Evolutionary conservation across 2,888 invertebrate species (phyloP).

Genomic region (Sesia apiformis): DNA sequence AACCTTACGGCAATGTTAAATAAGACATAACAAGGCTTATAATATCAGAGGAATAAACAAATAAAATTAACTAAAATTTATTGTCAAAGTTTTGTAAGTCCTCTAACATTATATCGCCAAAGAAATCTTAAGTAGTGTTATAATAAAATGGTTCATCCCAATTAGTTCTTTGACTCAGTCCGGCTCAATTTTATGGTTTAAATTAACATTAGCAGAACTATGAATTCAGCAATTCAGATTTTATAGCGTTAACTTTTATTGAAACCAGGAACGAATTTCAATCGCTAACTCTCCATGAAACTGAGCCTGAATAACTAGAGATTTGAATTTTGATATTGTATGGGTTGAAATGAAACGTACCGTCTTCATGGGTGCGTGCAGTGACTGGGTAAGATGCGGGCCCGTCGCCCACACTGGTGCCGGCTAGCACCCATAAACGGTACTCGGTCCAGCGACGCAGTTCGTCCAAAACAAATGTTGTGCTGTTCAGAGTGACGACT

Average conservation of each 20-base stretch:
- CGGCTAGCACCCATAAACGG: constrained; percentile 96
- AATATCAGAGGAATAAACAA: neutral
- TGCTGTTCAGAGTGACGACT: constrained; percentile 85
- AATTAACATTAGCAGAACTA: neutral
- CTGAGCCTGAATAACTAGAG: constrained; percentile 18
- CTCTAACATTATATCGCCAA: constrained; percentile 46
- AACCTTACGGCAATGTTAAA: neutral
- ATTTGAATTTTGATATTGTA: neutral
- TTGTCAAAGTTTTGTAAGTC: constrained; percentile 10
- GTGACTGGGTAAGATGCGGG: constrained; percentile 93
- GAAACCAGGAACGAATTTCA: too few relatives aligned
- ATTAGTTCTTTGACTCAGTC: constrained; percentile 19
- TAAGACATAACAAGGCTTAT: neutral
- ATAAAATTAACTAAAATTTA: neutral
- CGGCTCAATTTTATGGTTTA: constrained; percentile 43
- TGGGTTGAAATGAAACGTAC: constrained; percentile 82
- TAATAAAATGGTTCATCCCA: constrained; percentile 28
- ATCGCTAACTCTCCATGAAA: constrained; percentile 21
- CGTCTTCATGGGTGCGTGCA: constrained; percentile 97
- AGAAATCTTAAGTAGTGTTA: constrained; percentile 31
- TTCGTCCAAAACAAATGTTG: constrained; percentile 88
- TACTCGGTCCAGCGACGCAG: constrained; percentile 97
- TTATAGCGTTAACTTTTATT: too few relatives aligned
- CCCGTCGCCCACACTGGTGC: constrained; percentile 97
- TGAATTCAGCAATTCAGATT: neutral